These are phyloP conservation scores for Fulica atra DNA, from an alignment of 2,113 vertebrate species.

Conservation along the genomic window DNA sequence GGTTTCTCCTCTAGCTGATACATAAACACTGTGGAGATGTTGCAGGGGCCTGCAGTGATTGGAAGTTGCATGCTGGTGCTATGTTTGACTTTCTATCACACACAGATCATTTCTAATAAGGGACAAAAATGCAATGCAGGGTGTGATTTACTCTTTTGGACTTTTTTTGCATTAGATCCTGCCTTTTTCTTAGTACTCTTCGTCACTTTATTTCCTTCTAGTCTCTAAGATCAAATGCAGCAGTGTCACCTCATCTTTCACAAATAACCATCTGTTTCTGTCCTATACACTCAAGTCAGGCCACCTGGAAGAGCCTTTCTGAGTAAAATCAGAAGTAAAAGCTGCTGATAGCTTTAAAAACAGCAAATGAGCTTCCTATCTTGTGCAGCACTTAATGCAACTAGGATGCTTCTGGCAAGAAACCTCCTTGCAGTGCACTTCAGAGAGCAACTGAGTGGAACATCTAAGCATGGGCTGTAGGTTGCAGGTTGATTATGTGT, in stretches of 20 bases:
- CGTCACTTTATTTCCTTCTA: neutral
- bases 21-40: neutral
- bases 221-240: neutral
- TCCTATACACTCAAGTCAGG: neutral
- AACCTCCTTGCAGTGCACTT: neutral
- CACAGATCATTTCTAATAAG: neutral
- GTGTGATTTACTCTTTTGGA: neutral
- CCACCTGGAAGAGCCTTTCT: neutral
- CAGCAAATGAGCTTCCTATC: neutral
- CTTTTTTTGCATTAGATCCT: neutral
- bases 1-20: neutral
- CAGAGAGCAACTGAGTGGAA: neutral
- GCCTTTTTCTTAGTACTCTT: neutral
- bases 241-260: neutral
- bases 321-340: neutral
- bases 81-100: neutral
- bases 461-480: neutral
- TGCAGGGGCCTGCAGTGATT: neutral
- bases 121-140: neutral
- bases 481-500: neutral
- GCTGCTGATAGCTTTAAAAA: neutral
- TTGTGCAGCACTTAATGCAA: neutral
- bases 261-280: neutral
- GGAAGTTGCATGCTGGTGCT: neutral
- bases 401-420: neutral